Evolutionary conservation across 2,888 invertebrate species (phyloP), one percentile per base, ranked within the genome.

Genomic region (Orgyia antiqua): DNA sequence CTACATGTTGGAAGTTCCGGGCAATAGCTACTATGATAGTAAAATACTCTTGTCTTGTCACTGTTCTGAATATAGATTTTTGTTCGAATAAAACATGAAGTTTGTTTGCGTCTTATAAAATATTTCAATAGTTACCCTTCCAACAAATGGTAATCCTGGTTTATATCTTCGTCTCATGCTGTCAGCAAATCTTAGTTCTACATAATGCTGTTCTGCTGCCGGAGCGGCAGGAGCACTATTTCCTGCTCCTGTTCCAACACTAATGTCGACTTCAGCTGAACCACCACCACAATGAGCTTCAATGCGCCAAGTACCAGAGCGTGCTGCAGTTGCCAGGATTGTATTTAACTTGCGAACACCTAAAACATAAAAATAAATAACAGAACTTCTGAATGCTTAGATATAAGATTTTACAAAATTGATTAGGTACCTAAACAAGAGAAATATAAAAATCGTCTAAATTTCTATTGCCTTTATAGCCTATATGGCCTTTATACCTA

Each of bases 151-250:
- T 31, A 91, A 66, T 19, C 91, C 90, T 17, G 91, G 91, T 47
- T 91, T 91, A 67, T 91, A 91, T 24, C 90, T 70, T 26, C 90
- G 64, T 24, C 90, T 66, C 90, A 91, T 91, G 56, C 89, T 90
- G 31, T 88, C 88, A 27, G 90, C 90, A 33, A 91, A 91, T 28
- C 90, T 69, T 33, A 91, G 70, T 49, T 91, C 91, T 7, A 91
- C 91, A 46, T 89, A 91, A 53, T 91, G 91, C 47, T 90, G 90
- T 43, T 91, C 91, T 4, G 89, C 90, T 1, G 90, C 90, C 0
- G 90, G 88, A 0, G 90, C 88, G 15, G 90, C 89, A 1, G 89
- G 67, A 1, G 87, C 75, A 1, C 76, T 56, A 35, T 62, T 80
- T 2, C 77, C 78, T 0, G 59, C 36, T 3, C 74, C 68, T 9